phyloP scores from a whole-genome alignment of 2,888 invertebrate genomes.

The Andrena bicolor region DNA sequence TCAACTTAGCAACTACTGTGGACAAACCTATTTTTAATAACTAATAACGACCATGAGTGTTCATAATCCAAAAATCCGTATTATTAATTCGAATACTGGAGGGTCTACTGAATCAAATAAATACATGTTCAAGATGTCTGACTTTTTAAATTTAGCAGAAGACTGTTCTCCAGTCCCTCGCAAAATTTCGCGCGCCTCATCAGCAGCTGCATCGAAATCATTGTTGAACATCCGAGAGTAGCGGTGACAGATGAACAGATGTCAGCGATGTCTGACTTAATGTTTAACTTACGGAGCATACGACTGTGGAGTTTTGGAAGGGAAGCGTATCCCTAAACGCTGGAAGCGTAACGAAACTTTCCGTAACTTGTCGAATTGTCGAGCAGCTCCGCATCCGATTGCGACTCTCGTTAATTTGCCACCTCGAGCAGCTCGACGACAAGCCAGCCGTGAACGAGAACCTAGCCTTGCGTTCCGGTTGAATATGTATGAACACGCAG shows the following conservation, averaged over 20 bases:
- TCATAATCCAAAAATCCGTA: too few species aligned
- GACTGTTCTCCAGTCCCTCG: too few species aligned
- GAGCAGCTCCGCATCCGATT: slow-evolving; percentile 13
- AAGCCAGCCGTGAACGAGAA: slow-evolving; percentile 18
- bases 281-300: not conserved
- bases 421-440: not conserved
- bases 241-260: not conserved
- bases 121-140: too few species aligned
- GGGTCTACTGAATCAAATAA: too few species aligned
- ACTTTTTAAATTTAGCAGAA: too few species aligned
- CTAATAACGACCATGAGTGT: too few species aligned
- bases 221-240: too few species aligned
- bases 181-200: too few species aligned
- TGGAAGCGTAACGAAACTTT: slow-evolving; percentile 24
- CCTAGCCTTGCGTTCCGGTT: not conserved
- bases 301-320: not conserved
- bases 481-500: slow-evolving; percentile 33
- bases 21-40: too few species aligned
- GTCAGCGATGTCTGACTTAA: not conserved
- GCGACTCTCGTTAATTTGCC: slow-evolving; percentile 41
- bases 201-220: too few species aligned
- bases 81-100: too few species aligned
- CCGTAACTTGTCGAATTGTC: slow-evolving; percentile 25
- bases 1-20: too few species aligned
- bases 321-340: not conserved